Conservation (phyloP, 2,113 vertebrate genomes). For the Ellobius talpinus region DNA sequence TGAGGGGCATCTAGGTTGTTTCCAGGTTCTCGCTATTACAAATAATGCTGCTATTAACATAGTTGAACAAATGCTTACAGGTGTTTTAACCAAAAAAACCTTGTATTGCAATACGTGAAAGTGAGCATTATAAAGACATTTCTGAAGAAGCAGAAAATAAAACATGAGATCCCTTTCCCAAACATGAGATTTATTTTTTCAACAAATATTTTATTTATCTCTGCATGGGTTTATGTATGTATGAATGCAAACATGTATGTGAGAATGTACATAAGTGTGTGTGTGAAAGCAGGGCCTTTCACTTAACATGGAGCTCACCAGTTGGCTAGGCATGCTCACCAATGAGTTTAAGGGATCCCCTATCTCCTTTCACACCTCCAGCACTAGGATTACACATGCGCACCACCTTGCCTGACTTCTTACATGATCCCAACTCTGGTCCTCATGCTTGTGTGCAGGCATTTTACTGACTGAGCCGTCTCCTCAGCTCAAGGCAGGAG, state of each 20-base stretch:
- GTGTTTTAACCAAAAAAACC: background rate
- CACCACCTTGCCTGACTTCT: background rate
- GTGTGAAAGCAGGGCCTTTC: background rate
- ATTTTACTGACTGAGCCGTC: background rate
- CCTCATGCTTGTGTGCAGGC: background rate
- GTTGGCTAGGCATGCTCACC: background rate
- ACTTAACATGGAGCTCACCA: background rate
- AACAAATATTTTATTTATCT: background rate
- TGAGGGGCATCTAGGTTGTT: no score
- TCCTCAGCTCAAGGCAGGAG: background rate
- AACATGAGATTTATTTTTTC: background rate
- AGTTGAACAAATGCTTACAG: no score
- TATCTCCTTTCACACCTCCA: background rate
- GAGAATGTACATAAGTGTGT: background rate
- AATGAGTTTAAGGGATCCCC: background rate
- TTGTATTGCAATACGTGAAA: background rate
- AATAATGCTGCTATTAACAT: no score
- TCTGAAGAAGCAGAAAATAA: slow-evolving; percentile 9
- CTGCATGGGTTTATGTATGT: background rate
- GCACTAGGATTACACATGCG: background rate
- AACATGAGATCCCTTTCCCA: background rate
- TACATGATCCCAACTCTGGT: background rate
- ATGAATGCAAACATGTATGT: background rate
- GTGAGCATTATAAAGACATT: background rate
- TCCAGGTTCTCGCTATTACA: no score